Percentiles rank a stretch among this genome's conserved stretches.
Evolutionary conservation across 2,888 invertebrate genomes (phyloP).

Genomic region (Tillus elongatus): DNA sequence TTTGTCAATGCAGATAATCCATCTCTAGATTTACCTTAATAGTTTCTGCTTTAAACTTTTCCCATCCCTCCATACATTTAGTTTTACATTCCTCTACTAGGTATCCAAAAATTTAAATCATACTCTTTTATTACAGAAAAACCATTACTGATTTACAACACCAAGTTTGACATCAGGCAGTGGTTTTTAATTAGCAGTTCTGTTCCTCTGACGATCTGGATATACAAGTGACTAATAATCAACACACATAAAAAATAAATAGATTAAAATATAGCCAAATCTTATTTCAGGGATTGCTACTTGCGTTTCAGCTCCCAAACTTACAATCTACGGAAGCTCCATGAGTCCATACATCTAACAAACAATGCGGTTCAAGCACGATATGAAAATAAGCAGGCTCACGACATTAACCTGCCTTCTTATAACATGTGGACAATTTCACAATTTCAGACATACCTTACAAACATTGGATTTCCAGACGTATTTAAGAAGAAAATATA

Average conservation of each 20-base stretch:
- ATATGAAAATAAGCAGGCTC: constrained; percentile 48
- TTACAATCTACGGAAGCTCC: constrained; percentile 66
- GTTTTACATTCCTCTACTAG: too few species aligned
- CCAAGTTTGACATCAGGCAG: constrained; percentile 86
- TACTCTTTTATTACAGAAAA: constrained; percentile 40
- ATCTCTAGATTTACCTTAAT: too few species aligned
- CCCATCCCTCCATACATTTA: too few species aligned
- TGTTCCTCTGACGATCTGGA: constrained; percentile 73
- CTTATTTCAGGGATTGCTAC: constrained; percentile 57
- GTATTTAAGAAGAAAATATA: constrained; percentile 70
- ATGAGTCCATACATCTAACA: constrained; percentile 79
- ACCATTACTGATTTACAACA: constrained; percentile 71
- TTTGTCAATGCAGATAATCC: too few species aligned
- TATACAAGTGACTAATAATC: constrained; percentile 53
- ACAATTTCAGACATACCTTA: constrained; percentile 17
- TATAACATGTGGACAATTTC: constrained; percentile 72
- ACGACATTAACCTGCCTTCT: constrained; percentile 56
- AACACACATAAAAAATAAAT: constrained; percentile 6
- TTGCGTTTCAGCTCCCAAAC: constrained; percentile 79
- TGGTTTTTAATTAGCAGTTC: constrained; percentile 79
- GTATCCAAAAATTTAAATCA: constrained; percentile 1
- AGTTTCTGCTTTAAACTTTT: too few species aligned
- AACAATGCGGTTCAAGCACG: constrained; percentile 80
- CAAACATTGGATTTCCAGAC: constrained; percentile 47
- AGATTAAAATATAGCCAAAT: not conserved